phyloP scores from a whole-genome alignment of 1,140 invertebrate genomes.

The Drosophila takahashii region DNA sequence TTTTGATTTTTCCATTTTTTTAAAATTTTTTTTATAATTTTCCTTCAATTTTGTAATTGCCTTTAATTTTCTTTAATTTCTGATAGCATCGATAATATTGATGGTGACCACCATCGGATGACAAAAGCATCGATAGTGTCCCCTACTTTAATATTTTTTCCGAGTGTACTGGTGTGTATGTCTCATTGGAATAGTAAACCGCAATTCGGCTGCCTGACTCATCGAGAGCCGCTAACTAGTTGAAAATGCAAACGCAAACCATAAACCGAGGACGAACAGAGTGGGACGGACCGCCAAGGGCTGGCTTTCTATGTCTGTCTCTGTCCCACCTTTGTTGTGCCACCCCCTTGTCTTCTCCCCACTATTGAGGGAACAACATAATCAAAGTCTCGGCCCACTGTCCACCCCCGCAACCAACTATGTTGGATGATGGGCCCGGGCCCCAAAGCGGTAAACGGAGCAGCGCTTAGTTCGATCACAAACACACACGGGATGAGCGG shows the following conservation, averaged over 20 bases:
- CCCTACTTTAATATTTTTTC: too few relatives aligned
- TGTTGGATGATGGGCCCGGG: constrained; percentile 8
- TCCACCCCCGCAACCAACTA: constrained; percentile 7
- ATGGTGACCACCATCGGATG: too few relatives aligned
- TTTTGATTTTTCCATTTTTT: too few relatives aligned
- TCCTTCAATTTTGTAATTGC: too few relatives aligned
- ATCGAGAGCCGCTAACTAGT: constrained; percentile 53
- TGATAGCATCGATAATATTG: too few relatives aligned
- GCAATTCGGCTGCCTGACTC: constrained; percentile 64
- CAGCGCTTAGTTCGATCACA: constrained; percentile 52
- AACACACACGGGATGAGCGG: constrained; percentile 30
- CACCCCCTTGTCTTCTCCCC: constrained; percentile 1
- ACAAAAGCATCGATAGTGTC: too few relatives aligned
- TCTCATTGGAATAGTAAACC: constrained; percentile 73
- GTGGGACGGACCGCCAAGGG: constrained; percentile 19
- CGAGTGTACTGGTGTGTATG: constrained; percentile 10
- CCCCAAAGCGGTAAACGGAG: constrained; percentile 45
- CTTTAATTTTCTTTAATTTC: too few relatives aligned
- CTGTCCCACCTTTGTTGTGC: not conserved
- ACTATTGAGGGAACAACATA: constrained; percentile 43
- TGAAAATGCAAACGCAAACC: constrained; percentile 74
- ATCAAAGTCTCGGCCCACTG: constrained; percentile 44
- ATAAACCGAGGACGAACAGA: constrained; percentile 25
- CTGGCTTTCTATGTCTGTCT: constrained; percentile 1
- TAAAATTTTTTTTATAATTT: too few relatives aligned